phyloP scores from a whole-genome alignment of 2,113 vertebrate genomes.

The Vidua chalybeata region DNA sequence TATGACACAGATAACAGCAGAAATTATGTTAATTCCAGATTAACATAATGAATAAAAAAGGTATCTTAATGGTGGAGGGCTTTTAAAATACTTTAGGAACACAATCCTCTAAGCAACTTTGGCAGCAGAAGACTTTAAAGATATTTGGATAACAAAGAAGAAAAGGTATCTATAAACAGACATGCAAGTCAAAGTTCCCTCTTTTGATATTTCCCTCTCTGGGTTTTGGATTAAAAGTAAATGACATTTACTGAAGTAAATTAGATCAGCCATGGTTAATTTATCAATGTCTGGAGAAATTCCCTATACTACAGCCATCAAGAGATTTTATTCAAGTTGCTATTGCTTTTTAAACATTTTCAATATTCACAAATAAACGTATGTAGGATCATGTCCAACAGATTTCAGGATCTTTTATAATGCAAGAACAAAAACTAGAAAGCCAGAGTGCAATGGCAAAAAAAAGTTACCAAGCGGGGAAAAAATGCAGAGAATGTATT shows the following conservation, averaged over 20 bases:
- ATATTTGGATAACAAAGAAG: neutral
- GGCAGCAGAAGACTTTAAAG: neutral
- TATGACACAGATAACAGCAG: neutral
- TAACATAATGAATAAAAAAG: neutral
- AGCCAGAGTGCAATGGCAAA: slow-evolving; percentile 42
- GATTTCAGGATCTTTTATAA: neutral
- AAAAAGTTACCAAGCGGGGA: slow-evolving; percentile 36
- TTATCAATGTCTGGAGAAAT: neutral
- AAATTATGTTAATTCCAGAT: neutral
- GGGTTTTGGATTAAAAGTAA: neutral
- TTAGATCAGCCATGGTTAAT: neutral
- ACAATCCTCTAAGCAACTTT: neutral
- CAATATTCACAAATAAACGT: neutral
- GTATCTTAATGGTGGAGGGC: neutral
- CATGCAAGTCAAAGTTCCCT: neutral
- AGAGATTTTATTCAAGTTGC: neutral
- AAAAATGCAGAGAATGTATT: slow-evolving; percentile 64
- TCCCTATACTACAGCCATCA: neutral
- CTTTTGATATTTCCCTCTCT: neutral
- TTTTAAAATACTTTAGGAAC: neutral
- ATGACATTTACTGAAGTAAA: neutral
- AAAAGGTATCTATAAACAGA: neutral
- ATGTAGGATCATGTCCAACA: neutral
- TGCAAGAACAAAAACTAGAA: slow-evolving; percentile 31
- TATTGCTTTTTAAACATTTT: neutral